Evolutionary conservation across 2,888 invertebrate species (phyloP).

Genomic region (Eupithecia subfuscata): DNA sequence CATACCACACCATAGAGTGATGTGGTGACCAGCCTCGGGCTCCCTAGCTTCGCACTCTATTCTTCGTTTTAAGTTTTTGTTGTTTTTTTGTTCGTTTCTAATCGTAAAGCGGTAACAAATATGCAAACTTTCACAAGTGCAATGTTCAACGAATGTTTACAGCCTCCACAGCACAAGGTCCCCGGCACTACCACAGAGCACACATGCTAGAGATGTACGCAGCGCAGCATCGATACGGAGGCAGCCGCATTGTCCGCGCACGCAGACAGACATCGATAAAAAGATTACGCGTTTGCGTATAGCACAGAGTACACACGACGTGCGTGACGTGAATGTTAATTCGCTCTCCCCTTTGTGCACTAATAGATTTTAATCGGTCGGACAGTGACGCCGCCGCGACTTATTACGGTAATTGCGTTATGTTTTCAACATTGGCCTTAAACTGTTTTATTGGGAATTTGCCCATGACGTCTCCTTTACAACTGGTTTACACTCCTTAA

Average conservation of each 20-base stretch:
- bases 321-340: slow-evolving; percentile 81
- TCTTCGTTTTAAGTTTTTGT: neutral
- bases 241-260: slow-evolving; percentile 60
- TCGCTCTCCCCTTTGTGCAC: slow-evolving; percentile 67
- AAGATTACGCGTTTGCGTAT: slow-evolving; percentile 80
- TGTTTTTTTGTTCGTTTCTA: neutral
- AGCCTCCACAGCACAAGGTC: neutral
- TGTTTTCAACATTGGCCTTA: slow-evolving; percentile 25
- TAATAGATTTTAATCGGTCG: slow-evolving; percentile 81
- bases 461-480: neutral
- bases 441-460: slow-evolving; percentile 1
- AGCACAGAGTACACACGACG: slow-evolving; percentile 53
- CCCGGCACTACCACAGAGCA: neutral
- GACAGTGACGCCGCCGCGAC: slow-evolving; percentile 57
- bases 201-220: slow-evolving; percentile 51
- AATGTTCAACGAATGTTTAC: neutral
- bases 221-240: slow-evolving; percentile 61
- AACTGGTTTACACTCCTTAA: neutral
- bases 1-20: neutral
- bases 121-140: neutral
- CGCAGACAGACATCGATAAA: slow-evolving; percentile 71
- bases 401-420: slow-evolving; percentile 56
- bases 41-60: neutral
- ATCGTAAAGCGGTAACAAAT: neutral
- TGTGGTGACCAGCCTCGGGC: too few species aligned